Base-by-base conservation (phyloP, 2,113 vertebrate genomes). In the Neogobius melanostomus region DNA sequence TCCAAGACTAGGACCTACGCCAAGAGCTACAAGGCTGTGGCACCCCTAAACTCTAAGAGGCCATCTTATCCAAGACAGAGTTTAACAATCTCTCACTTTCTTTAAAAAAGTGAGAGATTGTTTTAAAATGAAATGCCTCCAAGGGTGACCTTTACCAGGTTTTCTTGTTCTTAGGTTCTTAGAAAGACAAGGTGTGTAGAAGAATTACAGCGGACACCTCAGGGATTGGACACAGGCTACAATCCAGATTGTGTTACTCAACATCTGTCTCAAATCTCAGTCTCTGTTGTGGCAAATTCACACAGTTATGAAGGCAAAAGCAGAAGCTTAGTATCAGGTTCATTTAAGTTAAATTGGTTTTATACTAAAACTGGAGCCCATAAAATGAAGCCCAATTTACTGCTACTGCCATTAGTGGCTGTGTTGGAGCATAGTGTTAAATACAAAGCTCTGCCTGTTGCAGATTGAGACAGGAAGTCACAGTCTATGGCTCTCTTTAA, bases 51-150 rank as follows among this genome's bases (percentile, higher is more conserved):
- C 82, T 78, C 64, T 77, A 51, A 75, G 61, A 48, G 65, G 47
- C 28, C 69, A 71, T 83, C 91, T 92, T 93, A 89, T 95, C 61
- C 87, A 71, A 92, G 88, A 36, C 28, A 36, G 28, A 85, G 90
- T 51, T 56, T 64, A 16, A 74, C 75, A 59, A 59, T 42, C 80
- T 43, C 49, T 61, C 7, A 52, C 51, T 52, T 52, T 21, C 21
- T 21, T 21, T 21, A 21, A 21, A 21, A 54, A 21, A 21, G 21
- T 21, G 21, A 21, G 21, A 21, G 21, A 21, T 21, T 21, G 21
- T 21, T 21, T 21, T 21, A 21, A 21, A 11, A 50, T 15, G 12
- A 5, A 50, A 12, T 50, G 12, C 49, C 49, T 50, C 28, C 28
- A 15, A 50, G 12, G 12, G 15, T 15, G 49, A 6, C 12, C 49